Evolutionary conservation across 2,797 vertebrate genomes (phyloP).

Genomic region (Lithobates sylvaticus): DNA sequence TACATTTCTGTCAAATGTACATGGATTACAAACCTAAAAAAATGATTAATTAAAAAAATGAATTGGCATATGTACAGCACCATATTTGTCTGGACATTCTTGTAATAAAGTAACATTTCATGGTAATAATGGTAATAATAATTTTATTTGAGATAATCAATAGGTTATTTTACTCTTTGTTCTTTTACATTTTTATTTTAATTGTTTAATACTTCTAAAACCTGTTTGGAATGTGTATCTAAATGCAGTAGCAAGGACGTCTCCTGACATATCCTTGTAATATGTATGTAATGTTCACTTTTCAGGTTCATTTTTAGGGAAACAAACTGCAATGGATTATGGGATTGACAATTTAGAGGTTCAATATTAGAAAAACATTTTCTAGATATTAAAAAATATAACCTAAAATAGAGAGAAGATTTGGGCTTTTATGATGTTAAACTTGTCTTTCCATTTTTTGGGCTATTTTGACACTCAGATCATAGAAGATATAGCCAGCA

Average conservation of each 20-base stretch:
- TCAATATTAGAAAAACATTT: conserved; percentile 11
- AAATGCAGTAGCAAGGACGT: conserved; percentile 31
- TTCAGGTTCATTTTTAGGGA: not conserved
- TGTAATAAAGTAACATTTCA: not conserved
- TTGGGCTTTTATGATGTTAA: not conserved
- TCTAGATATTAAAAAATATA: not conserved
- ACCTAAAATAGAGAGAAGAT: not conserved
- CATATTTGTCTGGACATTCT: not conserved
- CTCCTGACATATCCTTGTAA: conserved; percentile 37
- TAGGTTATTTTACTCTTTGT: not conserved
- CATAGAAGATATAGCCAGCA: too few species aligned
- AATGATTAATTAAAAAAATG: not conserved
- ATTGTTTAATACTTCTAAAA: conserved; percentile 19
- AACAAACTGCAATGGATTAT: conserved; percentile 15
- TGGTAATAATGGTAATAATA: not conserved
- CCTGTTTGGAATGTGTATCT: conserved; percentile 26
- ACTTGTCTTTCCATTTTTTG: too few species aligned
- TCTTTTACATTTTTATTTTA: conserved; percentile 23
- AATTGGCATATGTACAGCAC: not conserved
- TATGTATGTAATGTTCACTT: not conserved
- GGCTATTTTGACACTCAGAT: too few species aligned
- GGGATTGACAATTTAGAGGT: conserved; percentile 17
- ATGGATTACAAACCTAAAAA: too few species aligned
- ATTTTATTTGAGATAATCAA: not conserved
- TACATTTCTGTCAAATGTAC: not conserved